Base-by-base conservation (phyloP, 2,113 vertebrate species). In the Aptenodytes forsteri region DNA sequence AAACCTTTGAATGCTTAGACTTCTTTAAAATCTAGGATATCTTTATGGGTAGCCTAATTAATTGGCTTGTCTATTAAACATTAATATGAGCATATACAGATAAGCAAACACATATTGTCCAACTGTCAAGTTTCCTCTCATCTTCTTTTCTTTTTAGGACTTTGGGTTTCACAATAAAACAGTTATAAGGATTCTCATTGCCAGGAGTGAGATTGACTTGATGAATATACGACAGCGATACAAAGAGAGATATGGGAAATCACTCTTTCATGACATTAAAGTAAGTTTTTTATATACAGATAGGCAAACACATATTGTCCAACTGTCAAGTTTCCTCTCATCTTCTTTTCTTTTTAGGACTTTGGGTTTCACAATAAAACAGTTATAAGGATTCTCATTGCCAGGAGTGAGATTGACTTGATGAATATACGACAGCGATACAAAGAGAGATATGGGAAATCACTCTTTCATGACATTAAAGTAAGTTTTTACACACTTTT, bases 111-210 rank as follows among this genome's bases (percentile, higher is more conserved):
- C 7, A n/a, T 46, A 11, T 17, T 32, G 20, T 50, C 11, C 34
- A 75, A 16, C 29, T 76, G 40, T 8, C 46, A 82, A 29, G 16
- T 46, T 54, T 78, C 8, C 22, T 62, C 34, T 46, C 14, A 23
- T 72, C 46, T 87, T 30, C 66, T 38, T 50, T 64, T 87, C 46
- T 76, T 93, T 95, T 79, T 75, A 99, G 98, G 98, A 99, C 44
- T 97, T 98, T 15, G 98, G 98, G 21, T 99, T 99, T 92, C 98
- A 99, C 75, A 99, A 99, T 52, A 98, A 98, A 98, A 99, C 98
- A 10, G 34, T 99, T 71, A 99, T 98, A 95, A 97, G 98, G 85
- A 98, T 98, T 89, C 90, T 99, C 29, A 96, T 98, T n/a, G 94
- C 98, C 93, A 98, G 98, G 94, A 98, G 98, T 90, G 98, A 99